Evolutionary conservation across 2,888 invertebrate species (phyloP).

Genomic region (Apamea monoglypha): DNA sequence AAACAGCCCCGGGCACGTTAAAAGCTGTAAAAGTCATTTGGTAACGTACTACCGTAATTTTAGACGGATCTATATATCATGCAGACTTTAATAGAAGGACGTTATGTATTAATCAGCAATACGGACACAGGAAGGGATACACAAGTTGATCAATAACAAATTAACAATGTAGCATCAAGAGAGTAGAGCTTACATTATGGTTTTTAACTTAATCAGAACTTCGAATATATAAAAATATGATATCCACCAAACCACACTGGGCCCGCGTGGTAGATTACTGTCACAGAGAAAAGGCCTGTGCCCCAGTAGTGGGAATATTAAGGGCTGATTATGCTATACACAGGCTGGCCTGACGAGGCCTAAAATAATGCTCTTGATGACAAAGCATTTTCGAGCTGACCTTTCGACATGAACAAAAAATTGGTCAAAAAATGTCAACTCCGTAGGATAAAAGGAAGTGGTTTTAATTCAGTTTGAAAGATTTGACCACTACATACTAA

Average conservation of each 20-base stretch:
- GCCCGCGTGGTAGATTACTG: neutral
- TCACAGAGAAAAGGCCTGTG: neutral
- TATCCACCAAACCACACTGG: neutral
- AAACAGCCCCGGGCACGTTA: constrained; percentile 23
- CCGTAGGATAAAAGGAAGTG: neutral
- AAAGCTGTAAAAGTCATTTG: constrained; percentile 38
- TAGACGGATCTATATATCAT: constrained; percentile 20
- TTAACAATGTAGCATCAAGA: neutral
- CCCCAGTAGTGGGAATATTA: neutral
- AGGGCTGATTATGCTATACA: neutral
- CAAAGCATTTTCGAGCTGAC: neutral
- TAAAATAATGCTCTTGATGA: neutral
- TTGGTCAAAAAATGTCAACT: neutral
- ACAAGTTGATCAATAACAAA: neutral
- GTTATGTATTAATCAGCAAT: constrained; percentile 24
- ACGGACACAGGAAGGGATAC: neutral
- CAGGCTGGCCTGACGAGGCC: neutral
- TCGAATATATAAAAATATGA: neutral
- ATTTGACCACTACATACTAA: neutral
- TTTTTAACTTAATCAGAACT: neutral
- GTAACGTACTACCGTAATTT: constrained; percentile 23
- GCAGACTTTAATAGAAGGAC: constrained; percentile 19
- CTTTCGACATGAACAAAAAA: neutral
- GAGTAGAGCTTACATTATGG: neutral
- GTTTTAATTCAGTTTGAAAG: neutral